A percentile compares a stretch with the other conserved stretches of the same genome.
phyloP scores from a whole-genome alignment of 2,797 vertebrate species.

The Liparis tanakae region DNA sequence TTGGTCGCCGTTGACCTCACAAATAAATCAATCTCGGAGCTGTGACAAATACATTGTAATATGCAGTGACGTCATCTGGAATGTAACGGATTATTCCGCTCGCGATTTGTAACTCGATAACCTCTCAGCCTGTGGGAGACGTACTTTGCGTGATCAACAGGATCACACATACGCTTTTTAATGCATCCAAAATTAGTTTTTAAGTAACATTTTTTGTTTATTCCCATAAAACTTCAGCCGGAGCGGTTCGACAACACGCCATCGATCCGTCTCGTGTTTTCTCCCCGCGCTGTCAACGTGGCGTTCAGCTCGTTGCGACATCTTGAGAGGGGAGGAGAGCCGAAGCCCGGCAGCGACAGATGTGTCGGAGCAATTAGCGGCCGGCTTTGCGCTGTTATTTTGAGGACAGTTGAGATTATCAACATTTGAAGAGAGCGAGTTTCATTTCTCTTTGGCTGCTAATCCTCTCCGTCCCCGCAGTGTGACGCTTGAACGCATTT shows the following conservation, averaged over 20 bases:
- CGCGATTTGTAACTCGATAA: neutral
- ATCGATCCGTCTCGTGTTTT: conserved; percentile 17
- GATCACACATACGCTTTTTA: neutral
- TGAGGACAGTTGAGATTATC: conserved; percentile 44
- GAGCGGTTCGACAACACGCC: conserved; percentile 10
- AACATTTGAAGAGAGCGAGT: conserved; percentile 44
- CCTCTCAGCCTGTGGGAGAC: neutral
- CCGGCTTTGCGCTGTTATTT: conserved; percentile 50
- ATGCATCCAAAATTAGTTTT: neutral
- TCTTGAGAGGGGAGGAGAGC: conserved; percentile 51
- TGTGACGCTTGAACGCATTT: neutral
- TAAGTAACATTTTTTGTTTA: neutral
- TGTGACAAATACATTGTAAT: neutral
- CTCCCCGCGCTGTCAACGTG: neutral
- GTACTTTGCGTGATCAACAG: neutral
- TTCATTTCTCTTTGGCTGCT: conserved; percentile 53
- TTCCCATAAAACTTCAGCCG: neutral
- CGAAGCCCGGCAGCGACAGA: conserved; percentile 46
- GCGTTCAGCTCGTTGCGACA: conserved; percentile 12
- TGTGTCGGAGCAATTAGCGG: conserved; percentile 64
- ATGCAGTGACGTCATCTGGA: neutral
- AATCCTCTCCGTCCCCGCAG: conserved; percentile 39
- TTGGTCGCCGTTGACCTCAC: neutral
- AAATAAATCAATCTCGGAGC: neutral
- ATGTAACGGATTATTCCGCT: neutral